Conservation (phyloP, 2,113 vertebrate genomes). For the Helogale parvula region DNA sequence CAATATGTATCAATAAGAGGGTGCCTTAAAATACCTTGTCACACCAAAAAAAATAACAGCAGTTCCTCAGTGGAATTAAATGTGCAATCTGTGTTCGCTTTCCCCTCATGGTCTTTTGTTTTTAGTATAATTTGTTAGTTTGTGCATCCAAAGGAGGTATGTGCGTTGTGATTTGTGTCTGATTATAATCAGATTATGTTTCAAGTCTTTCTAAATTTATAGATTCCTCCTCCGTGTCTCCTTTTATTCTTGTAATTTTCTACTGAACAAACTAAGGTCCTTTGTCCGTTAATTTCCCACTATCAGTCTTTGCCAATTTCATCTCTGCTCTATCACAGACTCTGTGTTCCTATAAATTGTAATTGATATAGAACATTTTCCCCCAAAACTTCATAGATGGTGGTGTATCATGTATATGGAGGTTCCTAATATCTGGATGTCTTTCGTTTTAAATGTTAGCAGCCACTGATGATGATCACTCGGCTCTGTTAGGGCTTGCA, state of each 20-base stretch:
- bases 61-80: slow-evolving; percentile 36
- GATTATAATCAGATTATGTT: not conserved
- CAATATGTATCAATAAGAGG: slow-evolving; percentile 36
- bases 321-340: not conserved
- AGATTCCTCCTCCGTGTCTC: not conserved
- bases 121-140: slow-evolving; percentile 12
- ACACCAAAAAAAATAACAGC: not conserved
- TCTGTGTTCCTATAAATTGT: slow-evolving; percentile 9
- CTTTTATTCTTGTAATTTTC: not conserved
- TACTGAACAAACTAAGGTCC: not conserved
- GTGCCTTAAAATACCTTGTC: not conserved
- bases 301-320: slow-evolving; percentile 25
- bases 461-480: not conserved
- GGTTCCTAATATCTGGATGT: not conserved
- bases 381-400: not conserved
- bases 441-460: slow-evolving; percentile 3
- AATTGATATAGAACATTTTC: not conserved
- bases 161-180: not conserved
- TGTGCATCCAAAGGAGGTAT: not conserved
- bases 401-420: not conserved
- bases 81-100: not conserved
- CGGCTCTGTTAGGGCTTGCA: not conserved
- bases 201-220: not conserved
- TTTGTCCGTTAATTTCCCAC: slow-evolving; percentile 15
- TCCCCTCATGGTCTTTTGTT: not conserved